phyloP scores from a whole-genome alignment of 2,888 invertebrate species.

The Saturnia japonica region DNA sequence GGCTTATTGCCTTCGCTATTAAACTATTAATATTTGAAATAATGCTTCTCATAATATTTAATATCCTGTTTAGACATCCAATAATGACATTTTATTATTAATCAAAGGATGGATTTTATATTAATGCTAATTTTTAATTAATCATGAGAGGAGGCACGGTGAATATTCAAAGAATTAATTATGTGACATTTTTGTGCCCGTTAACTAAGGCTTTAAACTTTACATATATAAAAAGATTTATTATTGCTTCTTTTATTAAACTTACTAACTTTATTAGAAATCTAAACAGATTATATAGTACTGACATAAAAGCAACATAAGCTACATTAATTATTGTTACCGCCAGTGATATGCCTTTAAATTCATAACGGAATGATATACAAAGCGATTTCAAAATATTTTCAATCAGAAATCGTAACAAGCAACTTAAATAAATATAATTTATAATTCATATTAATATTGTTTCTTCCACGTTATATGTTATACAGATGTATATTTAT shows the following conservation, averaged over 20 bases:
- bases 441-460: slow-evolving; percentile 40
- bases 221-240: slow-evolving; percentile 1
- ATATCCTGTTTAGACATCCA: slow-evolving; percentile 45
- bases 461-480: slow-evolving; percentile 34
- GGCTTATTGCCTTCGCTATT: slow-evolving; percentile 70
- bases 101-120: slow-evolving; percentile 8
- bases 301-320: slow-evolving; percentile 56
- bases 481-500: slow-evolving; percentile 16
- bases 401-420: slow-evolving; percentile 49
- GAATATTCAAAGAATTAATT: neutral
- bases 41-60: slow-evolving; percentile 40
- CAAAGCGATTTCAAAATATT: slow-evolving; percentile 51
- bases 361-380: slow-evolving; percentile 65
- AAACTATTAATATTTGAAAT: slow-evolving; percentile 57
- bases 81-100: slow-evolving; percentile 14
- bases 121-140: neutral
- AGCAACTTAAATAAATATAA: slow-evolving; percentile 50
- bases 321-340: slow-evolving; percentile 51
- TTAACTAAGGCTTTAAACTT: neutral
- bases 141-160: slow-evolving; percentile 1
- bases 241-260: slow-evolving; percentile 5
- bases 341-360: slow-evolving; percentile 69
- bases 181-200: slow-evolving; percentile 7
- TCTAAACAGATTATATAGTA: slow-evolving; percentile 54
- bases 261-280: slow-evolving; percentile 21